Conservation (phyloP, 2,888 invertebrate species). For the Metellina segmentata region DNA sequence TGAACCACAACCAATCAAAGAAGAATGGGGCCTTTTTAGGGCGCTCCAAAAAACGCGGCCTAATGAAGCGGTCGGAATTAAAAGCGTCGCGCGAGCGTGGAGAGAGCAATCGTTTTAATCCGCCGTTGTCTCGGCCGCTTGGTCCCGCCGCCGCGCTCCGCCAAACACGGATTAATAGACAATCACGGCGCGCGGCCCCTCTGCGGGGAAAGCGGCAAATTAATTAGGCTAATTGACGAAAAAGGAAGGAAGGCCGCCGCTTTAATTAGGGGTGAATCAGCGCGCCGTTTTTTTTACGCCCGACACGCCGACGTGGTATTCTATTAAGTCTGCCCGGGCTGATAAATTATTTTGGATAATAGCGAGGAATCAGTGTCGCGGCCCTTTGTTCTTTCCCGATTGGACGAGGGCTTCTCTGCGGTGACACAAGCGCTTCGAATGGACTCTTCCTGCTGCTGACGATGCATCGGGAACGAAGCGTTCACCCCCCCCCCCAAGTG, state of each 20-base stretch:
- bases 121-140: conserved; percentile 38
- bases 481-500: too few relatives aligned
- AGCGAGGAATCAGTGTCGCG: not conserved
- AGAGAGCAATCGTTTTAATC: conserved; percentile 57
- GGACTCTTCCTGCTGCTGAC: too few relatives aligned
- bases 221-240: conserved; percentile 73
- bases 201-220: conserved; percentile 17
- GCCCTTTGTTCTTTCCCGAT: not conserved
- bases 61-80: conserved; percentile 68
- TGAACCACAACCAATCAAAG: not conserved
- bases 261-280: conserved; percentile 60
- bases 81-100: conserved; percentile 22
- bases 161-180: conserved; percentile 65
- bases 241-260: conserved; percentile 29
- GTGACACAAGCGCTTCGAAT: too few relatives aligned
- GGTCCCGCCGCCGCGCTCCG: conserved; percentile 28
- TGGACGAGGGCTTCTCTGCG: too few relatives aligned
- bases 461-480: too few relatives aligned
- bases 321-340: not conserved
- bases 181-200: conserved; percentile 21
- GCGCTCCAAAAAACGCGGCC: not conserved
- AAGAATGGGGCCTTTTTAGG: not conserved
- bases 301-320: not conserved
- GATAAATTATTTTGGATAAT: conserved; percentile 57
- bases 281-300: not conserved